Base-by-base conservation (phyloP, 2,113 vertebrate genomes). In the Thalassoma bifasciatum region DNA sequence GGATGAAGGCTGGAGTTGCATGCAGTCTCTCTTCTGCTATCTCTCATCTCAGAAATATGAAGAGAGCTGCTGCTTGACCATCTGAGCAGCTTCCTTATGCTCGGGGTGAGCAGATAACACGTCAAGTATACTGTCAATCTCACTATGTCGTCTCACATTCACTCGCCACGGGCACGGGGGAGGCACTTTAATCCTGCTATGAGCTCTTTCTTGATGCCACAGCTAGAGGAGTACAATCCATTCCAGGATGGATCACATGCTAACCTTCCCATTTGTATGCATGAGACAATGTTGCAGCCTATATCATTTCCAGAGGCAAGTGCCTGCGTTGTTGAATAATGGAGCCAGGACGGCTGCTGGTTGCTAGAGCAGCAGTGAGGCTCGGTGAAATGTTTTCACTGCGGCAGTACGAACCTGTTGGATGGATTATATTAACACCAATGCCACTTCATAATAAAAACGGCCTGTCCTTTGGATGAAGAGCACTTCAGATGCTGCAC, bases 1-100 rank as follows among this genome's bases (percentile, higher is more conserved):
- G 82, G 78, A 86, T 83, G 86, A 88, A 89, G 85, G 79, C 88
- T 86, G 81, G 79, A 88, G 82, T 82, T 82, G 73, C 53, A 86
- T 79, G 83, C 82, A 64, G 79, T 72, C 62, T 51, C 58, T 24
- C 37, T 62, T 64, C 44, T 3, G 44, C 47, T 62, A 72, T 77
- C 66, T 68, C 54, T 75, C 66, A 21, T 67, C 30, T 36, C 23
- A 69, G 50, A 72, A 57, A 60, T 26, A 71, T n/a, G 66, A 58
- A 69, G 63, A 62, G 75, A 88, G 62, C 59, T 21, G 2, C 63
- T 57, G 59, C 30, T 67, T 86, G 86, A 67, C 81, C 81, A 80
- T 84, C 77, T 73, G 84, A 90, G 77, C 63, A 82, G 83, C 73
- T 73, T 85, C 81, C 87, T 66, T 88, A 75, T 86, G 85, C 52